Conservation (phyloP, 23 tunicate species). For the Phallusia fumigata region DNA sequence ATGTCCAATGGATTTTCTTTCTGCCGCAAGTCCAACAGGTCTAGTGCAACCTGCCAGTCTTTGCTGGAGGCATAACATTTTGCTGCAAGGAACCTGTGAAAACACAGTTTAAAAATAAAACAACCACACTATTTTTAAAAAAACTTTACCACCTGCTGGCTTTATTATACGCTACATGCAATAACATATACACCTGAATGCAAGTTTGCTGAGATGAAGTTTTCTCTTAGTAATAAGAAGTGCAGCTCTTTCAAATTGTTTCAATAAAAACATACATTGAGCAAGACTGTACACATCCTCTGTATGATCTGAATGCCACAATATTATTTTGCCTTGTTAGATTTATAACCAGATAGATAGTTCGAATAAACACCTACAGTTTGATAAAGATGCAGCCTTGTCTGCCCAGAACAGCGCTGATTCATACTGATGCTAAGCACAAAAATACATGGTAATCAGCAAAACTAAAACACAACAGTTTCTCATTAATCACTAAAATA, state of each 20-base stretch:
- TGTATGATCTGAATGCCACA: conserved; percentile 56
- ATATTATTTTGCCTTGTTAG: too few relatives aligned
- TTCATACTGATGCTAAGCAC: conserved; percentile 52
- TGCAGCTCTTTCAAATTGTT: conserved; percentile 90
- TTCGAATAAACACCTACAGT: conserved; percentile 44
- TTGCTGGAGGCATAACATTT: conserved; percentile 76
- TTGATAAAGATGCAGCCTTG: conserved; percentile 86
- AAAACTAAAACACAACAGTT: too few relatives aligned
- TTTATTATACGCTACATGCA: too few relatives aligned
- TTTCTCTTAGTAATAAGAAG: conserved; percentile 42
- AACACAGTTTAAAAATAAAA: too few relatives aligned
- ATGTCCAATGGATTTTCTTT: conserved; percentile 16
- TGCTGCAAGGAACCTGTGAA: conserved; percentile 72
- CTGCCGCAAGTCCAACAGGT: conserved; percentile 48
- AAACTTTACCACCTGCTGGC: not conserved
- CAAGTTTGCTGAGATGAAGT: conserved; percentile 54
- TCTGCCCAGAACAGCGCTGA: conserved; percentile 96
- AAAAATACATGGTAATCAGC: too few relatives aligned
- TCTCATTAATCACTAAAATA: not conserved
- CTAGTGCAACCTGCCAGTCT: conserved; percentile 77
- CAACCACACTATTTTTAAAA: too few relatives aligned
- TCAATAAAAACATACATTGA: conserved; percentile 72
- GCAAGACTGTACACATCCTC: conserved; percentile 60
- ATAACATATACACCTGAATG: conserved; percentile 47
- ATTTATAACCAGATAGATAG: not conserved